phyloP scores from a whole-genome alignment of 2,113 vertebrate genomes.

The Lonchura striata region DNA sequence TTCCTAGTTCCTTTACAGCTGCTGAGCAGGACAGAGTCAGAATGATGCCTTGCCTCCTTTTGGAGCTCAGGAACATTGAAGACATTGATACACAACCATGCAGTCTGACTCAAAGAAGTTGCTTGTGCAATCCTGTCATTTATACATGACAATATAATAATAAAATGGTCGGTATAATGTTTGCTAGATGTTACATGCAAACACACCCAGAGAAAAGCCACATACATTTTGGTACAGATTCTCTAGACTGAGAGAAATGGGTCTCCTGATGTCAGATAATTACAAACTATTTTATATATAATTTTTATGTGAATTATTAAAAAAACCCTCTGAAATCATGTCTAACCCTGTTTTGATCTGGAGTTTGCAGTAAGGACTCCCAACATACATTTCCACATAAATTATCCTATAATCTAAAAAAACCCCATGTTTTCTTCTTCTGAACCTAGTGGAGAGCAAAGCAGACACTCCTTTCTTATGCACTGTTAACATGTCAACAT shows the following conservation, averaged over 20 bases:
- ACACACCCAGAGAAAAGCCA: accelerated
- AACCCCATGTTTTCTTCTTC: neutral
- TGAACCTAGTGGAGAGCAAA: neutral
- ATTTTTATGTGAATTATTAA: neutral
- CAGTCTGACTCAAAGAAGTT: neutral
- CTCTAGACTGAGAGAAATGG: neutral
- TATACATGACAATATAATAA: neutral
- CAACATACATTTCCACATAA: neutral
- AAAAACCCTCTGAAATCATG: neutral
- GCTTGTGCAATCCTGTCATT: neutral
- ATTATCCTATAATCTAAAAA: neutral
- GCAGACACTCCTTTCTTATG: neutral
- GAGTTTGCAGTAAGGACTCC: neutral
- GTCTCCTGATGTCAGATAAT: neutral
- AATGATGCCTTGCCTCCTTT: neutral
- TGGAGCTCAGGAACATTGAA: neutral
- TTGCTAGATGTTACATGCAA: neutral
- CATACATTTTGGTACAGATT: neutral
- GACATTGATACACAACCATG: neutral
- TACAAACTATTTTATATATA: neutral
- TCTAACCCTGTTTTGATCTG: neutral
- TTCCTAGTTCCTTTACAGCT: neutral
- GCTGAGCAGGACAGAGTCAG: neutral
- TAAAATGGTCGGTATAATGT: neutral
- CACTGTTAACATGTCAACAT: neutral